Evolutionary conservation across 2,113 vertebrate genomes (phyloP), one percentile per base, ranked within the genome.

Genomic region (Menura novaehollandiae): DNA sequence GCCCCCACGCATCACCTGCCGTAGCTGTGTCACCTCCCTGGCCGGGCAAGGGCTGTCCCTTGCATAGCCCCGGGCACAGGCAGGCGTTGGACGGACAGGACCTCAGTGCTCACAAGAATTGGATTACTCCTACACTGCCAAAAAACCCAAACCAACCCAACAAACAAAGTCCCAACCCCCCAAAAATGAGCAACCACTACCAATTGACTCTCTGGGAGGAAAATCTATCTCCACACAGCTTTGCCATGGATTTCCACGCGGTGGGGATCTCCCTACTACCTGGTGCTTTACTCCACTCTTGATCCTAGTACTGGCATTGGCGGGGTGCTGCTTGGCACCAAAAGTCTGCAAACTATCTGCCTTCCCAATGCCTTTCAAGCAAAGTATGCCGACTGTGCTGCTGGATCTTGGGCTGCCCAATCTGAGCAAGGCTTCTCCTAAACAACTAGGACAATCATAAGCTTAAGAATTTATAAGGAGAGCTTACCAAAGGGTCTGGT

Each of bases 61-160:
- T 55, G 10, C 24, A 9, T 1, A 33, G 80, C 41, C 35, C 53
- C 2, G 69, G 11, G 15, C 33, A 30, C 20, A 11, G 12, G 39
- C 56, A 74, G 15, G 18, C 1, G 0, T 6, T 46, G 27, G 9
- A 43, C 1, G 3, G 26, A 15, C 47, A 30, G 43, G 3, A 58
- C 41, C 13, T 7, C 15, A 3, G 7, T 24, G 15, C 20, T 83
- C 68, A 8, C 15, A 51, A 68, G 10, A 39, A 76, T 0, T 49
- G 7, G 51, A 46, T 87, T 66, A 23, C 9, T 43, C 39, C 46
- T 43, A 33, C 0, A 2, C 43, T 80, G 72, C 15, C 27, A 55
- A 83, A 95, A 75, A 11, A 27, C 8, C 43, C 22, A 39, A 52
- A 17, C 17, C 17, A n/a, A 46, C 11, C 21, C 59, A 33, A 59